Conservation (phyloP, 2,797 vertebrate genomes). For the Acestrorhynchus altus region DNA sequence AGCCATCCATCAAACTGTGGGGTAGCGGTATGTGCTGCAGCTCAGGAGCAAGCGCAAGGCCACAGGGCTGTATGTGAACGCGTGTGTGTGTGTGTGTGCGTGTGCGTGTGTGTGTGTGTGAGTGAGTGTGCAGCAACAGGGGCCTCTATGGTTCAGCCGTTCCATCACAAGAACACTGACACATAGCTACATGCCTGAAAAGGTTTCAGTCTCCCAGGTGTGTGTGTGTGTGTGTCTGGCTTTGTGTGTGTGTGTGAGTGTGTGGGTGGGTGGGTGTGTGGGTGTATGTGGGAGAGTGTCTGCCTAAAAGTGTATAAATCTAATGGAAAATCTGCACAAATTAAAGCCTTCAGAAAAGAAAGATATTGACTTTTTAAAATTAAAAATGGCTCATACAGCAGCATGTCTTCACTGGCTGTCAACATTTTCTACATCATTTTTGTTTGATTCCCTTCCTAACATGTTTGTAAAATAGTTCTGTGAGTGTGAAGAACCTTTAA, state of each 20-base stretch:
- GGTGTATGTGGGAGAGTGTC: constrained; percentile 11
- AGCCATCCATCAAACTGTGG: constrained; percentile 82
- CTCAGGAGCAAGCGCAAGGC: constrained; percentile 41
- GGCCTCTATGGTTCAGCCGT: constrained; percentile 70
- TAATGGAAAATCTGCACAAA: constrained; percentile 1
- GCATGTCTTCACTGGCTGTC: no score
- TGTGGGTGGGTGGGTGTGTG: constrained; percentile 4
- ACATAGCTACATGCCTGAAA: constrained; percentile 73
- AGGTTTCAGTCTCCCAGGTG: constrained; percentile 73
- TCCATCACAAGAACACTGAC: constrained; percentile 75
- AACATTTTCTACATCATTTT: no score
- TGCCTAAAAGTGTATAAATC: background rate
- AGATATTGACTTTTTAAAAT: background rate
- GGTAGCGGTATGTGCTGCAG: constrained; percentile 62
- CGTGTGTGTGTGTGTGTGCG: constrained; percentile 57
- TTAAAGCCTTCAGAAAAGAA: background rate
- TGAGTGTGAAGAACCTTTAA: background rate
- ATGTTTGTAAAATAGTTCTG: no score
- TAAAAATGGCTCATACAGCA: background rate
- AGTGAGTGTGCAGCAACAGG: constrained; percentile 62
- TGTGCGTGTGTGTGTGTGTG: constrained; percentile 68
- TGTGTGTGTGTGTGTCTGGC: constrained; percentile 27
- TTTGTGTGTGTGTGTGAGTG: constrained; percentile 18
- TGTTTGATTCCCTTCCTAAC: no score
- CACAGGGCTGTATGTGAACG: constrained; percentile 40